Base-by-base conservation (phyloP, 1,140 invertebrate species). In the Magallana gigas region DNA sequence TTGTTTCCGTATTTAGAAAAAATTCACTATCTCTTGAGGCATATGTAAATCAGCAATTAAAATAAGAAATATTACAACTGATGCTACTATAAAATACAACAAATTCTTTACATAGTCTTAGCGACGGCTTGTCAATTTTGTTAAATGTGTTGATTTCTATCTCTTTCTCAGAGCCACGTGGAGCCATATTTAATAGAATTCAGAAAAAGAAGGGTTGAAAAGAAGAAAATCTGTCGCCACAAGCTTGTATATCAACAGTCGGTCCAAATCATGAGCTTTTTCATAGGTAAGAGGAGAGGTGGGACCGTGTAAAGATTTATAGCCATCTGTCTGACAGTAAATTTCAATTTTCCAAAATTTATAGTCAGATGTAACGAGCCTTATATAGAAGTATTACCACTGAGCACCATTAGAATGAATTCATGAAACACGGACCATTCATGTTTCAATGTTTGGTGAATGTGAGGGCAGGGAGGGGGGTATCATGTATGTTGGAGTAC, bases 181-280 rank as follows among this genome's bases (percentile, higher is more conserved):
- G 68, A 76, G 68, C 23, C 68, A 76, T 76, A 23, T 76, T 76
- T 29, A 76, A 76, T 76, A 76, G 23, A 76, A 76, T 8, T 76
- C 68, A 12, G 68, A 12, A 36, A 76, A 29, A 36, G 36, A 29
- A 29, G 36, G 36, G 36, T 48, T 48, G 36, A 48, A 48, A 48
- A 48, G 36, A 76, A 76, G n/a, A 62, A 76, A 76, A 76, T 76
- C 68, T 76, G 68, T 76, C 68, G 68, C 68, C 68, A 76, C 68
- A 23, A 12, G 68, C 18, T 29, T 23, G 23, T 76, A 76, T 9
- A 76, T 76, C 36, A n/a, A 18, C 18, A 18, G 60, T 64, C 18
- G 18, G 5, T 18, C 60, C 60, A 16, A 64, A 64, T 64, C 16
- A 64, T 2, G 36, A 48, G 36, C 2, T 48, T 48, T 48, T 48